These are phyloP conservation scores for Pipa parva DNA, from an alignment of 2,113 vertebrate genomes.

Conservation along the genomic window DNA sequence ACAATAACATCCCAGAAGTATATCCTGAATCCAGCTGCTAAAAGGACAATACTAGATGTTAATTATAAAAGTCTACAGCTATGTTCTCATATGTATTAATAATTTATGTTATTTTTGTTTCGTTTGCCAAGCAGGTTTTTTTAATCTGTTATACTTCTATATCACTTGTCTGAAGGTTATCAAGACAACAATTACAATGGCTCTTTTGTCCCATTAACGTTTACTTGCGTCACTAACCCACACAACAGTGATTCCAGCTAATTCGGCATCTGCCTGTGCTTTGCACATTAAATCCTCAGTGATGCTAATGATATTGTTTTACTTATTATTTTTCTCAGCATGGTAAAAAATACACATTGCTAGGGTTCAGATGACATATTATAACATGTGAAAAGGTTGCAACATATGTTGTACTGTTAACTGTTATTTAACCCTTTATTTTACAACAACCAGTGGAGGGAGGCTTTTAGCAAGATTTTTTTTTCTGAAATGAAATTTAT, in stretches of 20 bases:
- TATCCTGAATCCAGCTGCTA: background rate
- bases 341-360: slow-evolving; percentile 4
- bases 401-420: too few species aligned
- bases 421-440: background rate
- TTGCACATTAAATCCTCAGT: slow-evolving; percentile 25
- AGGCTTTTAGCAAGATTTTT: too few species aligned
- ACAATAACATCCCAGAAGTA: too few species aligned
- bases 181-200: slow-evolving; percentile 37
- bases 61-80: too few species aligned
- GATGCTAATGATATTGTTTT: slow-evolving; percentile 27
- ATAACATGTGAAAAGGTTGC: background rate
- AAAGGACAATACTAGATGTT: too few species aligned
- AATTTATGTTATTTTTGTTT: slow-evolving; percentile 15
- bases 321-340: slow-evolving; percentile 35
- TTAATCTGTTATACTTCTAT: slow-evolving; percentile 11
- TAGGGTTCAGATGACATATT: background rate
- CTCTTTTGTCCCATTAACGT: slow-evolving; percentile 29
- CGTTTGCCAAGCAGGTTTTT: background rate
- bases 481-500: too few species aligned
- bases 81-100: background rate
- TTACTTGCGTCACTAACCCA: slow-evolving; percentile 30
- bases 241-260: slow-evolving; percentile 14
- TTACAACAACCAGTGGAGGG: too few species aligned
- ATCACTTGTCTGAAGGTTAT: slow-evolving; percentile 27
- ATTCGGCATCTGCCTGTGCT: slow-evolving; percentile 21